These are phyloP conservation scores for Probosciger aterrimus DNA, from an alignment of 2,113 vertebrate genomes.

Conservation along the genomic window DNA sequence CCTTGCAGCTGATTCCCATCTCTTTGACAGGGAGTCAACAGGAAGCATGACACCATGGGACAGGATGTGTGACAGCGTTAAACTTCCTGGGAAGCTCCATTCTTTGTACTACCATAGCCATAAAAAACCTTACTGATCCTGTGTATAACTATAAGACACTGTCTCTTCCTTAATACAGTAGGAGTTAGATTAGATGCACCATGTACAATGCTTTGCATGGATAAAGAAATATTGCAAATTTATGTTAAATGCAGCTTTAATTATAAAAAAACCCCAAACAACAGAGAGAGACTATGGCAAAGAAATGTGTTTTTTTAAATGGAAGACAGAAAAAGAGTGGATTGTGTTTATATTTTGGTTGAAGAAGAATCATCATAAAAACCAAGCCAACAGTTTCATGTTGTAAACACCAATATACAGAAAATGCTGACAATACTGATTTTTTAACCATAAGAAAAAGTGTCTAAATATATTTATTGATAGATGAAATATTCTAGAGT, in stretches of 20 bases:
- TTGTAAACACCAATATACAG: background rate
- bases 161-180: background rate
- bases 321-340: background rate
- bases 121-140: background rate
- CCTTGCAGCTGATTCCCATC: background rate
- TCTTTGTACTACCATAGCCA: background rate
- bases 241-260: background rate
- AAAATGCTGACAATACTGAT: background rate
- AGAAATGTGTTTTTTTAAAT: background rate
- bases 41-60: conserved; percentile 24
- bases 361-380: background rate
- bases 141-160: background rate
- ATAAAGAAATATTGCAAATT: background rate
- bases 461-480: background rate
- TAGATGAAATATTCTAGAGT: background rate
- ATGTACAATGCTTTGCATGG: background rate
- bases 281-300: background rate
- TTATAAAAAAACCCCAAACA: background rate
- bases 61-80: conserved; percentile 31
- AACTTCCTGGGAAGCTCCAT: conserved; percentile 36
- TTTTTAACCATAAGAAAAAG: background rate
- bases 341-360: background rate
- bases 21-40: conserved; percentile 26
- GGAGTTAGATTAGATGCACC: background rate
- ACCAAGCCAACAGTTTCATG: background rate